Percentiles rank a stretch among this genome's conserved stretches.
Evolutionary conservation across 37 sponge, comb jelly and placozoan species (phyloP).

Genomic region (Oopsacas minuta): DNA sequence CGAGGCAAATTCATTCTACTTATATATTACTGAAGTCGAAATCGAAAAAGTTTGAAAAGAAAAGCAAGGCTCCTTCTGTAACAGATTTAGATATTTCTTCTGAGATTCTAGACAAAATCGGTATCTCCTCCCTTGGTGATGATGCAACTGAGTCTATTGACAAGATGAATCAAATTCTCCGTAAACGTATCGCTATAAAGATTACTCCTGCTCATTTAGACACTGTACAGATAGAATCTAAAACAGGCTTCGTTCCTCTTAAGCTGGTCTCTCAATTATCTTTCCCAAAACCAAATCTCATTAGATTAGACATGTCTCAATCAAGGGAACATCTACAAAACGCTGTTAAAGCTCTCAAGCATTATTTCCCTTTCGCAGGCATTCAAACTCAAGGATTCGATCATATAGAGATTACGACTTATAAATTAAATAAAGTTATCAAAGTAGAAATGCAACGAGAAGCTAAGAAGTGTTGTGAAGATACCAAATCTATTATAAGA

Average conservation of each 20-base stretch:
- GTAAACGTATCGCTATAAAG: neutral
- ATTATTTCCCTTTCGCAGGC: neutral
- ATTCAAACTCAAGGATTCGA: neutral
- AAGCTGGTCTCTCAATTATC: neutral
- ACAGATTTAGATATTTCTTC: neutral
- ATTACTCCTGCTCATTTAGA: neutral
- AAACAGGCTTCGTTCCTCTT: neutral
- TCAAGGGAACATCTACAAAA: neutral
- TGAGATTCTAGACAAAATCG: neutral
- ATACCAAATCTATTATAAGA: neutral
- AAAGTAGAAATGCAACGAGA: neutral
- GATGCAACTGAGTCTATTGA: neutral
- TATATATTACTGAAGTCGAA: neutral
- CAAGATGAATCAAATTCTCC: neutral
- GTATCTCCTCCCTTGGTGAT: neutral
- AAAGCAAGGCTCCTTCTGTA: neutral
- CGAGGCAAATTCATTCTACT: neutral
- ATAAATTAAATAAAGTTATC: neutral
- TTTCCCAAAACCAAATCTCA: neutral
- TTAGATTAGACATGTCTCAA: neutral
- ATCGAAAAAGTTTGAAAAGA: neutral
- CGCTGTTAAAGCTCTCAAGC: neutral
- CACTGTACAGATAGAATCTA: neutral
- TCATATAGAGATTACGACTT: neutral
- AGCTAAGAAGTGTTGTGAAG: neutral